These are phyloP conservation scores for Cephonodes hylas DNA, from an alignment of 2,888 invertebrate species.

Conservation along the genomic window DNA sequence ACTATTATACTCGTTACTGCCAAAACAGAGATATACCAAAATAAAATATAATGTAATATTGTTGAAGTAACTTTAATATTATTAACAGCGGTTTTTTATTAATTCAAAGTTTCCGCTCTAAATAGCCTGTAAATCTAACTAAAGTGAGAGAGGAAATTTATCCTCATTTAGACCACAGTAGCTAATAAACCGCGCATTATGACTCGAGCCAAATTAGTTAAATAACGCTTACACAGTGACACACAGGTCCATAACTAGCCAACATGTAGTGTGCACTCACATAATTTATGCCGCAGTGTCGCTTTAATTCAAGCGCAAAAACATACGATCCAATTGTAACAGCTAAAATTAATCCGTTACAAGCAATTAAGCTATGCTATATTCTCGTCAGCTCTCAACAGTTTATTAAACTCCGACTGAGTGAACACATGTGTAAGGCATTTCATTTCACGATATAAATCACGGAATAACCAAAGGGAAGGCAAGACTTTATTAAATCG, in stretches of 20 bases:
- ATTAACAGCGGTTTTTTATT: neutral
- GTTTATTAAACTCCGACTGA: conserved; percentile 55
- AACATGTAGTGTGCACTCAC: neutral
- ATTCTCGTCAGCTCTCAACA: conserved; percentile 42
- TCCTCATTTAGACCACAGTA: neutral
- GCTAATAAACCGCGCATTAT: neutral
- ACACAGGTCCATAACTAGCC: neutral
- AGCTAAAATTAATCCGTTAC: conserved; percentile 34
- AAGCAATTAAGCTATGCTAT: conserved; percentile 39
- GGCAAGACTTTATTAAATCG: conserved; percentile 59
- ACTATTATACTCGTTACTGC: no score
- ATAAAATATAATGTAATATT: no score
- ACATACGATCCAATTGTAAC: conserved; percentile 9
- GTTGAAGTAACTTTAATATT: no score
- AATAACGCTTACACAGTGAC: neutral
- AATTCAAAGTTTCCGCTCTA: neutral
- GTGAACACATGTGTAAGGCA: conserved; percentile 49
- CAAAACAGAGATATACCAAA: no score
- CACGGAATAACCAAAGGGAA: conserved; percentile 52
- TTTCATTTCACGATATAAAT: conserved; percentile 61
- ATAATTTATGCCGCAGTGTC: neutral
- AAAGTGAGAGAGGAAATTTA: neutral
- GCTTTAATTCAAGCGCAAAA: conserved; percentile 8
- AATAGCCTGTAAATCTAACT: neutral
- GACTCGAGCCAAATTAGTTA: neutral